phyloP scores from a whole-genome alignment of 2,113 vertebrate genomes.

The Nyctibius bracteatus region DNA sequence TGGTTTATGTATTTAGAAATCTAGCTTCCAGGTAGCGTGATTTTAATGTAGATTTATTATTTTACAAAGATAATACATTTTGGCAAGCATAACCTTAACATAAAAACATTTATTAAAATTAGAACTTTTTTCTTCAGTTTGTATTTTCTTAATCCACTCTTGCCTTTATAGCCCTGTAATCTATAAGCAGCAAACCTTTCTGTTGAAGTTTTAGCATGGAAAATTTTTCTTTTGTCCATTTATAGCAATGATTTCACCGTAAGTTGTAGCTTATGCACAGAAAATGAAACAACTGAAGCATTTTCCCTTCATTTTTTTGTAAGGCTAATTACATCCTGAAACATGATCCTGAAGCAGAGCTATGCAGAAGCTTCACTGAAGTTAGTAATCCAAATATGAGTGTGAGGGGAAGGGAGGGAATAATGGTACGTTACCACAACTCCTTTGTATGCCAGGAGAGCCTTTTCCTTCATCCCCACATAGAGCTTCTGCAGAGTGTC shows the following conservation, averaged over 20 bases:
- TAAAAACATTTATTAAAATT: not conserved
- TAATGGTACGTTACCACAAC: conserved; percentile 62
- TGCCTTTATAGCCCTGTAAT: not conserved
- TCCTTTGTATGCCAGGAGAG: conserved; percentile 40
- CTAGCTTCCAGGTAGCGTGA: not conserved
- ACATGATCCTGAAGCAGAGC: conserved; percentile 26
- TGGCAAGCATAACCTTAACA: not conserved
- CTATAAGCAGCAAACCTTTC: not conserved
- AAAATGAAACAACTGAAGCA: conserved; percentile 56
- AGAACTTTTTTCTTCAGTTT: not conserved
- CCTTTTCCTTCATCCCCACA: conserved; percentile 47
- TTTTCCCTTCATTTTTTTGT: conserved; percentile 51
- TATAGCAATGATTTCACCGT: conserved; percentile 40
- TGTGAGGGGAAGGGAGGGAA: not conserved
- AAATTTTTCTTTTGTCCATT: conserved; percentile 16
- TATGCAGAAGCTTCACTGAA: conserved; percentile 6
- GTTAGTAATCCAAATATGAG: not conserved
- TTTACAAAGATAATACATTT: not conserved
- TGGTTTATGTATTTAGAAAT: conserved; percentile 10
- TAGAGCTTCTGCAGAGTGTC: conserved; percentile 20
- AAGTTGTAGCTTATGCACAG: conserved; percentile 21
- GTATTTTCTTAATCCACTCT: not conserved
- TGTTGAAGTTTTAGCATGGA: not conserved
- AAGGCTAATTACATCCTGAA: conserved; percentile 61
- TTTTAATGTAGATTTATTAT: not conserved